These are phyloP conservation scores for Todus mexicanus DNA, from an alignment of 2,797 vertebrate genomes.

Conservation along the genomic window DNA sequence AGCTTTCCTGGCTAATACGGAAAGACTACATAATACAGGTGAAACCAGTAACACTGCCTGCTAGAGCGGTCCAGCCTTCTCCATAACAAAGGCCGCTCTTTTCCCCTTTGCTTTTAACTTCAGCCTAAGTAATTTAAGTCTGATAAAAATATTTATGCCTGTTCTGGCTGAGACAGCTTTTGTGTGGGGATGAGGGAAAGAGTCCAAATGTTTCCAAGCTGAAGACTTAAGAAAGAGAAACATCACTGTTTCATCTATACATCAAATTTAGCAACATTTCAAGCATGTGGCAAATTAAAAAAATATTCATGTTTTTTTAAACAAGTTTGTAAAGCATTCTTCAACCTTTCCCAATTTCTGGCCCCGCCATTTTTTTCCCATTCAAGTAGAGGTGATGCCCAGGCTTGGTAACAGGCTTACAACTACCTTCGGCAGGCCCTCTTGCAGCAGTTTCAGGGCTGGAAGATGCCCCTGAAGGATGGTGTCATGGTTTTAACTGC, in stretches of 20 bases:
- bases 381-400: neutral
- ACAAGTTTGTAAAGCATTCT: neutral
- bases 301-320: neutral
- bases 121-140: constrained; percentile 16
- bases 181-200: constrained; percentile 1
- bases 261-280: neutral
- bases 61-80: neutral
- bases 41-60: constrained; percentile 31
- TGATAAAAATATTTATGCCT: constrained; percentile 53
- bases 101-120: constrained; percentile 23
- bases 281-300: neutral
- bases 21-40: neutral
- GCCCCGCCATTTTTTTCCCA: neutral
- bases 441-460: neutral
- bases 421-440: neutral
- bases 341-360: neutral
- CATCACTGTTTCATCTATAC: neutral
- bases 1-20: neutral
- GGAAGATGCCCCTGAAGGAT: neutral
- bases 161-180: constrained; percentile 12
- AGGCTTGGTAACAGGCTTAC: neutral
- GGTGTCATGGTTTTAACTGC: fast-evolving
- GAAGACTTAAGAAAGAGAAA: neutral
- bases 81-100: neutral
- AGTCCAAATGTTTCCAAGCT: neutral